Evolutionary conservation across 2,113 vertebrate genomes (phyloP).

Genomic region (Rhinogobius similis): DNA sequence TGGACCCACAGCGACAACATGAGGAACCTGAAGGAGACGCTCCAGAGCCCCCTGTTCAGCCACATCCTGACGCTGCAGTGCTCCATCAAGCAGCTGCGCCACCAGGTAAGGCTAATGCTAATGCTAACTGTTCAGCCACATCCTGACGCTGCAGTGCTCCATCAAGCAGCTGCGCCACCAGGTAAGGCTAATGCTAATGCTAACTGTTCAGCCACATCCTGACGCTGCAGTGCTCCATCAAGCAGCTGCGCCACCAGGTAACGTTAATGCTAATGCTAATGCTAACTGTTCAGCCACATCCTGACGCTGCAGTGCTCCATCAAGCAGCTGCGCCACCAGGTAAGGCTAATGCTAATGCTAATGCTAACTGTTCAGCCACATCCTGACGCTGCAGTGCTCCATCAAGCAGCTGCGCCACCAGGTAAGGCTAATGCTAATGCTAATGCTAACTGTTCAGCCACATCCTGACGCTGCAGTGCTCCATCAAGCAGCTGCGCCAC

Average conservation of each 20-base stretch:
- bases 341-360: conserved; percentile 7
- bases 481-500: too few relatives aligned
- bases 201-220: too few relatives aligned
- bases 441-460: too few relatives aligned
- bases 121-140: conserved; percentile 83
- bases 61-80: conserved; percentile 94
- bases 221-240: too few relatives aligned
- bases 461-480: too few relatives aligned
- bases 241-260: too few relatives aligned
- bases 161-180: conserved; percentile 91
- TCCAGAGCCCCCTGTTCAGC: conserved; percentile 89
- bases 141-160: conserved; percentile 92
- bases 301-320: too few relatives aligned
- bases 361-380: too few relatives aligned
- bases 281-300: too few relatives aligned
- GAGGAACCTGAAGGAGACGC: conserved; percentile 77
- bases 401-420: too few relatives aligned
- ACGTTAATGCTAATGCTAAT: conserved; percentile 92
- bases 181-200: conserved; percentile 32
- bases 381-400: too few relatives aligned
- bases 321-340: too few relatives aligned
- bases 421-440: conserved; percentile 30
- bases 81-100: conserved; percentile 90
- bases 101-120: conserved; percentile 70
- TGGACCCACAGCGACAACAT: conserved; percentile 84